These are phyloP conservation scores for Aphaenogaster rudis DNA, from an alignment of 1,140 invertebrate genomes.

Conservation along the genomic window DNA sequence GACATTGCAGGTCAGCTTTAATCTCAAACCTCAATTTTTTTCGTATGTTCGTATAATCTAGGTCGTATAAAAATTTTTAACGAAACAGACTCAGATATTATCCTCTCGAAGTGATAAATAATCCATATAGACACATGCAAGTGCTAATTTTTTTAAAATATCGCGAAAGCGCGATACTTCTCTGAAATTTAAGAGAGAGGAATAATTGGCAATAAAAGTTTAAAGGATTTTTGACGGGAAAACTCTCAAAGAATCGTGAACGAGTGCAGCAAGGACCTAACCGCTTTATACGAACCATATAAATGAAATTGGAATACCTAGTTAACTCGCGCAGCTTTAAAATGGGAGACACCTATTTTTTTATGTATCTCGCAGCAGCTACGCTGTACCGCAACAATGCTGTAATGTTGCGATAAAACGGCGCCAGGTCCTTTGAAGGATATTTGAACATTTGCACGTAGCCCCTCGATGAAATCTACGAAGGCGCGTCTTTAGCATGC, in stretches of 20 bases:
- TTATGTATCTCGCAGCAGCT: neutral
- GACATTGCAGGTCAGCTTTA: neutral
- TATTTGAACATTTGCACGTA: neutral
- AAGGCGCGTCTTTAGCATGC: neutral
- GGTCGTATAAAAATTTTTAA: neutral
- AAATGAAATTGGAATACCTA: constrained; percentile 28
- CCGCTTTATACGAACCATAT: constrained; percentile 19
- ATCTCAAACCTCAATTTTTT: neutral
- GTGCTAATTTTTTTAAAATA: neutral
- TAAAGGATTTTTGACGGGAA: neutral
- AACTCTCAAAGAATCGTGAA: constrained; percentile 12
- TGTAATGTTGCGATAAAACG: neutral
- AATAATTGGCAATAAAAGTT: neutral
- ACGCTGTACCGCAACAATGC: neutral
- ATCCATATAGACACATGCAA: neutral
- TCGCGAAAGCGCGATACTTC: neutral
- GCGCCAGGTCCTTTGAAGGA: neutral
- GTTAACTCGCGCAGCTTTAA: constrained; percentile 15
- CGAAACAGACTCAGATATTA: neutral
- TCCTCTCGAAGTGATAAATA: neutral
- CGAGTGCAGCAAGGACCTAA: neutral
- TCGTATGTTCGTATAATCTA: neutral
- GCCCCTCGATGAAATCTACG: neutral
- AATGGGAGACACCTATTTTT: constrained; percentile 15
- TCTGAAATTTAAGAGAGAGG: neutral